Evolutionary conservation across 2,888 invertebrate species (phyloP).

Genomic region (Nyleta sp.): DNA sequence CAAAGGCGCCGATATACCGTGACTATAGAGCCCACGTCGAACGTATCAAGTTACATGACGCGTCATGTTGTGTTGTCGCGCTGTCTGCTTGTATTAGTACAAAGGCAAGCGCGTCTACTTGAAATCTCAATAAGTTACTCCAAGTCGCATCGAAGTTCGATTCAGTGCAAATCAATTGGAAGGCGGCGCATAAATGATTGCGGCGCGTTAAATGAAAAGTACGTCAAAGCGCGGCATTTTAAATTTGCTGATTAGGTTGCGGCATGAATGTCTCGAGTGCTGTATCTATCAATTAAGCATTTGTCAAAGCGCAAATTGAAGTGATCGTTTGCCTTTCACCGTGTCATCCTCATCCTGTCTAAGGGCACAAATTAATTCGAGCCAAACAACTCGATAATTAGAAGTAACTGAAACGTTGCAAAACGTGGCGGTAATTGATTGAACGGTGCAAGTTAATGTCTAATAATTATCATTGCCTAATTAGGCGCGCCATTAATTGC

Average conservation of each 20-base stretch:
- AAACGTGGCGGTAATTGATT: too few species aligned
- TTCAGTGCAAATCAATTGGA: not conserved
- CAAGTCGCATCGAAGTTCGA: not conserved
- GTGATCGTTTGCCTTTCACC: conserved; percentile 21
- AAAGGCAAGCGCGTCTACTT: conserved; percentile 9
- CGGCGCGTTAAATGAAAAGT: not conserved
- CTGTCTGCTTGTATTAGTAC: not conserved
- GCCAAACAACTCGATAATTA: conserved; percentile 13
- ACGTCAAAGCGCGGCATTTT: not conserved
- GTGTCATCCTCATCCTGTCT: not conserved
- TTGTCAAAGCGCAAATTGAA: conserved; percentile 22
- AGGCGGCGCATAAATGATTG: not conserved
- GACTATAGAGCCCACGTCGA: conserved; percentile 13
- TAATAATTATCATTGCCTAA: too few species aligned
- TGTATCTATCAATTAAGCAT: conserved; percentile 27
- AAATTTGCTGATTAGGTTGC: not conserved
- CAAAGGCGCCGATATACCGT: not conserved
- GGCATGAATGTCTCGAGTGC: conserved; percentile 9
- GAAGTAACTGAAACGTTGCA: conserved; percentile 9
- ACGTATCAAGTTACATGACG: conserved; percentile 11
- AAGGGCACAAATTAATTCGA: conserved; percentile 17
- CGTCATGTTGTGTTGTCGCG: conserved; percentile 11
- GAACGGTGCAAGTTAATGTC: too few species aligned
- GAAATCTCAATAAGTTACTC: conserved; percentile 1
- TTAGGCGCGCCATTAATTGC: too few species aligned